Evolutionary conservation across 2,113 vertebrate species (phyloP).

Genomic region (Otolemur garnettii): DNA sequence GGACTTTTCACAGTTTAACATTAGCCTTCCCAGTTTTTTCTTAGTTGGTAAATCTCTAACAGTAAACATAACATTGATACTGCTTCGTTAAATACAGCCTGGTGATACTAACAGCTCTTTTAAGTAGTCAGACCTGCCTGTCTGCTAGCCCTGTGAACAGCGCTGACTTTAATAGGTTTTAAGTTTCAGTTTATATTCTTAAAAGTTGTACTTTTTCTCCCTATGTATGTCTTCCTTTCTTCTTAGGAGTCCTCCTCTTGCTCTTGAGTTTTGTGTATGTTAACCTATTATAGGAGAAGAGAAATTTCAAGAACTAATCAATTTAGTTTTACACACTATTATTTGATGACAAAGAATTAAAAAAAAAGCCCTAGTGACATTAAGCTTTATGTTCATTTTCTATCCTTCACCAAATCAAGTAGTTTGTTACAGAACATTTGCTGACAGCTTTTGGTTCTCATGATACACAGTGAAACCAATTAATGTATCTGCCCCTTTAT

Average conservation of each 20-base stretch:
- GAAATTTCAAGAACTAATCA: background rate
- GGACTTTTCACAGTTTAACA: background rate
- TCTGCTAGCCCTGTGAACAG: background rate
- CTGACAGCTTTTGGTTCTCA: background rate
- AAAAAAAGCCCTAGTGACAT: no score
- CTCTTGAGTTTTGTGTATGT: background rate
- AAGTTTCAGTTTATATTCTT: background rate
- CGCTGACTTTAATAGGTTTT: background rate
- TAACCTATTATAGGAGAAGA: background rate
- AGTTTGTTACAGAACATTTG: background rate
- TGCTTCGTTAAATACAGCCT: background rate
- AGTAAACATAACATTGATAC: background rate
- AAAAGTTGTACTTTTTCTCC: no score
- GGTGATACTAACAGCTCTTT: background rate
- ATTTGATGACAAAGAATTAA: no score
- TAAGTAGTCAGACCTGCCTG: background rate
- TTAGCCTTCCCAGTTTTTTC: background rate
- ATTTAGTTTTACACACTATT: background rate
- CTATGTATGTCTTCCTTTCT: fast-evolving
- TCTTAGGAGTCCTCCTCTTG: background rate
- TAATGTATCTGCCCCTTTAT: background rate
- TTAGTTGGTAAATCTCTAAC: background rate
- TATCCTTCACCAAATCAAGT: background rate
- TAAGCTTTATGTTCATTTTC: background rate
- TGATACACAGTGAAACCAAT: background rate